Conservation (phyloP, 2,113 vertebrate species). For the Isurus oxyrinchus region DNA sequence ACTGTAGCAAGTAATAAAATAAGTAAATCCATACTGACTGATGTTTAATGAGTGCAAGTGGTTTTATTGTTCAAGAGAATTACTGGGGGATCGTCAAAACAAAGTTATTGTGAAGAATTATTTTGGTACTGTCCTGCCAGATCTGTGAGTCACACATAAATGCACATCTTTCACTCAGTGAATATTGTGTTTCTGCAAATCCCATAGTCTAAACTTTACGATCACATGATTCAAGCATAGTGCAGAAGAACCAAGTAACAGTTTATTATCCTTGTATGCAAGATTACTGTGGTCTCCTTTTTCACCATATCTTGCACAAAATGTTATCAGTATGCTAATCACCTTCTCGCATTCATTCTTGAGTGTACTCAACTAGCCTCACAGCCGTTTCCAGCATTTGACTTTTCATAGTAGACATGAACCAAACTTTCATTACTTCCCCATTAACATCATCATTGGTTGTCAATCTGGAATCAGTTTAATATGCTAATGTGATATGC, state of each 20-base stretch:
- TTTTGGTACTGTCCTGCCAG: not conserved
- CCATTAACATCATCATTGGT: conserved; percentile 47
- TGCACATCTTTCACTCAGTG: not conserved
- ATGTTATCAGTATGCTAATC: conserved; percentile 44
- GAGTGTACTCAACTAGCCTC: conserved; percentile 40
- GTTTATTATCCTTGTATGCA: not conserved
- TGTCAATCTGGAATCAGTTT: conserved; percentile 48
- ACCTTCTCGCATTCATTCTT: conserved; percentile 38
- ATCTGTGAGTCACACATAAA: not conserved
- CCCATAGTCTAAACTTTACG: not conserved
- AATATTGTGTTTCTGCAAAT: not conserved
- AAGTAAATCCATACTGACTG: conserved; percentile 39
- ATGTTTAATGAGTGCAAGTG: conserved; percentile 39
- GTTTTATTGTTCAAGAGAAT: conserved; percentile 42
- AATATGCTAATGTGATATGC: conserved; percentile 44
- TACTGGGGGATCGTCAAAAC: conserved; percentile 35
- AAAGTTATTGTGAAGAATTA: conserved; percentile 19
- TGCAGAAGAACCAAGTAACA: not conserved
- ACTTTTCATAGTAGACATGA: conserved; percentile 40
- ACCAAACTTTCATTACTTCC: conserved; percentile 51
- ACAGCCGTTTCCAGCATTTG: conserved; percentile 36
- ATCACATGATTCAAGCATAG: not conserved
- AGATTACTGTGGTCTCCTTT: not conserved
- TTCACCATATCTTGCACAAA: conserved; percentile 34
- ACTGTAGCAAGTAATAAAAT: conserved; percentile 38